Base-by-base conservation (phyloP, 2,113 vertebrate genomes). In the Gopherus flavomarginatus region DNA sequence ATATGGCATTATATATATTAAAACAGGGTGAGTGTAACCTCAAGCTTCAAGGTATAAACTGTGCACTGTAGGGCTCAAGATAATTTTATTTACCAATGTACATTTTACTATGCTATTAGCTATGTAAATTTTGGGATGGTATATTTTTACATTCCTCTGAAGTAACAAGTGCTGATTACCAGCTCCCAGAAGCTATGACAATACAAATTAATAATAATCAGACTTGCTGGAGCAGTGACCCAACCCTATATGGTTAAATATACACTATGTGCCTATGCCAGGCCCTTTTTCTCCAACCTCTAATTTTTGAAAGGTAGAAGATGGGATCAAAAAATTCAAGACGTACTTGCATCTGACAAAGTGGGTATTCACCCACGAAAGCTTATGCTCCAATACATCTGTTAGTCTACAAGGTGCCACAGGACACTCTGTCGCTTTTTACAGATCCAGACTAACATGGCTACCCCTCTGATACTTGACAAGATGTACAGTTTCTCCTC, bases 401-500 rank as follows among this genome's bases (percentile, higher is more conserved):
- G 47, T 49, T 49, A 49, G 49, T 49, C 49, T 49, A 49, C 11
- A 49, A 49, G 49, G 49, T 49, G 49, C 49, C 3, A 49, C 49
- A 49, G 11, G 49, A 49, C 11, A 12, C 49, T 49, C 11, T 49
- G 49, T 12, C 12, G 49, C 49, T 49, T 49, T 49, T 49, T 3
- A 49, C 47, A 49, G 47, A 49, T 49, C 47, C 47, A 49, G 47
- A 49, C 47, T 11, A 49, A 49, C 47, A 49, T 10, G 10, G 10
- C 47, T 49, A 49, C 10, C 47, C 47, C 47, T 49, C 47, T 49
- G 47, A 49, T 49, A 49, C 47, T 49, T 49, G 47, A 49, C 47
- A 92, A 56, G 93, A 89, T 89, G 86, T 81, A 86, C 93, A 85
- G 87, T 65, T 26, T 49, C 95, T 95, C 86, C 72, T n/a, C 19